These are phyloP conservation scores for Hipparchia semele DNA, from an alignment of 2,888 invertebrate species.

Conservation along the genomic window DNA sequence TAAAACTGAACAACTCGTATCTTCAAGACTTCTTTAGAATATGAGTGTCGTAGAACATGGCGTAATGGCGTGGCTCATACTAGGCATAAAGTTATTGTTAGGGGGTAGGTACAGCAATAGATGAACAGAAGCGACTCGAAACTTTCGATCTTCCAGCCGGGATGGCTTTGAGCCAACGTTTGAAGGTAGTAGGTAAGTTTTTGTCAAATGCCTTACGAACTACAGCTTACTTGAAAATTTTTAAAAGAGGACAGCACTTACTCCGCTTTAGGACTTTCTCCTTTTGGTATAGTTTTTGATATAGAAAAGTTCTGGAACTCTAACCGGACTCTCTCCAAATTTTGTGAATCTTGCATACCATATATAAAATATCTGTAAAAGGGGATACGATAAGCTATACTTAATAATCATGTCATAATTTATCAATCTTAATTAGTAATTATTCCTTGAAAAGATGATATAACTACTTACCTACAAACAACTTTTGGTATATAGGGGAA, in stretches of 20 bases:
- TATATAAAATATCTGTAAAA: constrained; percentile 94
- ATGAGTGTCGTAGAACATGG: too few relatives aligned
- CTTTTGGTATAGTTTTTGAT: constrained; percentile 95
- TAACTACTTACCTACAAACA: constrained; percentile 89
- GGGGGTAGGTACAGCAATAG: too few relatives aligned
- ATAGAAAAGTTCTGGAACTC: constrained; percentile 95
- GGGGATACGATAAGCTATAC: neutral
- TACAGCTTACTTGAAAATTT: too few relatives aligned
- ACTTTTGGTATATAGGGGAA: constrained; percentile 97
- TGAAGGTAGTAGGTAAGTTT: neutral
- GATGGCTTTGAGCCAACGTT: too few relatives aligned
- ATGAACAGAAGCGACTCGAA: too few relatives aligned
- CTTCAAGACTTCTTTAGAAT: too few relatives aligned
- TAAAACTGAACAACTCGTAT: too few relatives aligned
- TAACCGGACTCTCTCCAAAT: constrained; percentile 96
- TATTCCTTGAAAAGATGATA: too few relatives aligned
- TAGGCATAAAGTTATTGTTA: neutral
- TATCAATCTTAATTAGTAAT: too few relatives aligned
- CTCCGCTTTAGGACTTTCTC: constrained; percentile 89
- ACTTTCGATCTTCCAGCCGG: too few relatives aligned
- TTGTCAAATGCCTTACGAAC: neutral
- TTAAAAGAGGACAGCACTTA: constrained; percentile 76
- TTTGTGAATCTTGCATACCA: constrained; percentile 98
- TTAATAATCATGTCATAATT: too few relatives aligned
- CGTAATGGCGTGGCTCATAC: neutral